These are phyloP conservation scores for Salvelinus alpinus DNA, from an alignment of 2,113 vertebrate genomes.

Conservation along the genomic window DNA sequence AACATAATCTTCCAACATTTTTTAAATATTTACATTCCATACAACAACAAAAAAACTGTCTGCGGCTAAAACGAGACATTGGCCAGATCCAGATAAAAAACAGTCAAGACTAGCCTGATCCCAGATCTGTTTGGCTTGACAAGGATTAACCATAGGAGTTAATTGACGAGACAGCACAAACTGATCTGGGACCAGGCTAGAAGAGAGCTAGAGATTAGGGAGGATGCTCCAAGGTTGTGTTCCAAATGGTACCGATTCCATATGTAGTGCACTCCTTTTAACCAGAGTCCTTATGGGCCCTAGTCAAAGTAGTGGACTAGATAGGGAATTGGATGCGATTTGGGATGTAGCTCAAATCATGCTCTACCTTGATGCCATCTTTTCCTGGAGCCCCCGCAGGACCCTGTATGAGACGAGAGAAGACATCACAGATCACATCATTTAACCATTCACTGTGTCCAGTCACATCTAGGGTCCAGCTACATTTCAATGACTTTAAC, in stretches of 20 bases:
- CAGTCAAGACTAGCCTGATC: too few relatives aligned
- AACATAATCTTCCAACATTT: conserved; percentile 23
- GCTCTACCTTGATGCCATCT: conserved; percentile 86
- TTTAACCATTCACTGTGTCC: neutral
- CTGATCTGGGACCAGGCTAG: conserved; percentile 1
- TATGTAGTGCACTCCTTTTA: too few relatives aligned
- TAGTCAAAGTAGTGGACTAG: neutral
- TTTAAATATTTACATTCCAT: conserved; percentile 36
- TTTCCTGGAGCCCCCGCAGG: conserved; percentile 87
- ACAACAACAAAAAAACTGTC: conserved; percentile 1
- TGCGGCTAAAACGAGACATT: neutral
- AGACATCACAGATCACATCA: conserved; percentile 9
- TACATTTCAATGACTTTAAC: conserved; percentile 31
- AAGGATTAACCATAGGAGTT: neutral
- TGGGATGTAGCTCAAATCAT: conserved; percentile 7
- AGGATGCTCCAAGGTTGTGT: too few relatives aligned
- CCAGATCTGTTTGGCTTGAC: too few relatives aligned
- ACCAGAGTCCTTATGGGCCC: too few relatives aligned
- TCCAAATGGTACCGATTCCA: too few relatives aligned
- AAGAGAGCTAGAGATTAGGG: too few relatives aligned
- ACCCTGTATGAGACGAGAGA: conserved; percentile 76
- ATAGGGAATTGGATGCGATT: neutral
- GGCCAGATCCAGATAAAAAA: too few relatives aligned
- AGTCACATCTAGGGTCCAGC: conserved; percentile 16
- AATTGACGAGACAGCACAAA: neutral